Evolutionary conservation across 2,797 vertebrate genomes (phyloP).

Genomic region (Clamator glandarius): DNA sequence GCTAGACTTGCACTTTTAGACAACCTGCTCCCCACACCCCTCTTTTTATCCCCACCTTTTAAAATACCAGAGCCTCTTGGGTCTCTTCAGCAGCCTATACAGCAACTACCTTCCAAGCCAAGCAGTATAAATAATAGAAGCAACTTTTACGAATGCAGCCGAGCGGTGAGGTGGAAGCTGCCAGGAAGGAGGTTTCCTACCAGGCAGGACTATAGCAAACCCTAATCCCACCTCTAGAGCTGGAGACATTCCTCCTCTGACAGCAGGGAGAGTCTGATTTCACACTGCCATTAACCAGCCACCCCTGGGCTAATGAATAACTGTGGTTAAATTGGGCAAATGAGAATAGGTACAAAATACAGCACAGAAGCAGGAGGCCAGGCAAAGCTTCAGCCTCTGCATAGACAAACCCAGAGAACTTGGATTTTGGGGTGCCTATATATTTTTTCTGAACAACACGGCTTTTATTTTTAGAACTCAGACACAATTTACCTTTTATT

Average conservation of each 20-base stretch:
- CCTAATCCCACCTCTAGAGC: neutral
- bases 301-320: neutral
- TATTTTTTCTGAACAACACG: neutral
- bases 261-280: neutral
- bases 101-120: neutral
- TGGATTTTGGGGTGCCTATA: neutral
- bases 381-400: neutral
- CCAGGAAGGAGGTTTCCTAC: neutral
- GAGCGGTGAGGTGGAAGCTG: neutral
- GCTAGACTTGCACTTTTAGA: neutral
- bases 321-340: neutral
- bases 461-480: neutral
- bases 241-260: neutral
- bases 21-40: fast-evolving
- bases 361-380: neutral
- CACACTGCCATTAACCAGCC: neutral
- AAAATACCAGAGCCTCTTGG: neutral
- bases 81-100: neutral
- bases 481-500: neutral
- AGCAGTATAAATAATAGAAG: neutral
- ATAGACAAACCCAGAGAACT: neutral
- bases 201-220: neutral
- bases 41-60: fast-evolving
- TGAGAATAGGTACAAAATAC: neutral
- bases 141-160: neutral